These are phyloP conservation scores for Hycleus cichorii DNA, from an alignment of 1,140 invertebrate genomes.

Conservation along the genomic window DNA sequence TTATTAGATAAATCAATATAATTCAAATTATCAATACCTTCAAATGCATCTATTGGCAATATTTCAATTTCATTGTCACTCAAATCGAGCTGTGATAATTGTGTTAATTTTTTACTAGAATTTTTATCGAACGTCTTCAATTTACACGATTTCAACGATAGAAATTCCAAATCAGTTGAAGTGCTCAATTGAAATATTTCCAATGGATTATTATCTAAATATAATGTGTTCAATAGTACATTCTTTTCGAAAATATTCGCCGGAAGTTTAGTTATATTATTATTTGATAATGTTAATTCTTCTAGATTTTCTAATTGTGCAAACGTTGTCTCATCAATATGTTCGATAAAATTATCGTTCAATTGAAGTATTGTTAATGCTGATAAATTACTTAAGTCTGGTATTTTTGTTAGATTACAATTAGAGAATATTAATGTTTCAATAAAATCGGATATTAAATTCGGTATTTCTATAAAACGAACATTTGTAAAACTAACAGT, in stretches of 20 bases:
- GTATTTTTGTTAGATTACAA: constrained; percentile 28
- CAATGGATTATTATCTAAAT: constrained; percentile 34
- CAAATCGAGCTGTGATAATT: constrained; percentile 30
- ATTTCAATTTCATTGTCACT: constrained; percentile 31
- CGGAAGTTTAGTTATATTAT: constrained; percentile 31
- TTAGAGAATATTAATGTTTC: constrained; percentile 32
- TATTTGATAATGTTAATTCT: constrained; percentile 31
- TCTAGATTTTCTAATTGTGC: constrained; percentile 26
- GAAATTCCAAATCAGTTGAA: constrained; percentile 27
- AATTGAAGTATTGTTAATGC: constrained; percentile 29
- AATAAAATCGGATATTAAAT: constrained; percentile 26
- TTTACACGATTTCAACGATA: constrained; percentile 31
- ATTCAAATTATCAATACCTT: constrained; percentile 26
- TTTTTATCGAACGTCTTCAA: constrained; percentile 26
- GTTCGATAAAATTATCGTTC: constrained; percentile 30
- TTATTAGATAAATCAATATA: constrained; percentile 34
- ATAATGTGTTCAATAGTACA: constrained; percentile 23
- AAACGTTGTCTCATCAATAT: constrained; percentile 29
- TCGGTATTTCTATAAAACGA: constrained; percentile 22
- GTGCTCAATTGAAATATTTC: constrained; percentile 21
- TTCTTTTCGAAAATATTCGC: constrained; percentile 29
- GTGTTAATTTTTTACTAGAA: constrained; percentile 20
- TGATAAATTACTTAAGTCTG: constrained; percentile 23
- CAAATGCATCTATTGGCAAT: constrained; percentile 23
- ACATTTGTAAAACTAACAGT: constrained; percentile 22